Percentiles rank a stretch among this genome's conserved stretches.
Conservation (phyloP, 2,888 invertebrate genomes). For the Drosophila nr. medialis region DNA sequence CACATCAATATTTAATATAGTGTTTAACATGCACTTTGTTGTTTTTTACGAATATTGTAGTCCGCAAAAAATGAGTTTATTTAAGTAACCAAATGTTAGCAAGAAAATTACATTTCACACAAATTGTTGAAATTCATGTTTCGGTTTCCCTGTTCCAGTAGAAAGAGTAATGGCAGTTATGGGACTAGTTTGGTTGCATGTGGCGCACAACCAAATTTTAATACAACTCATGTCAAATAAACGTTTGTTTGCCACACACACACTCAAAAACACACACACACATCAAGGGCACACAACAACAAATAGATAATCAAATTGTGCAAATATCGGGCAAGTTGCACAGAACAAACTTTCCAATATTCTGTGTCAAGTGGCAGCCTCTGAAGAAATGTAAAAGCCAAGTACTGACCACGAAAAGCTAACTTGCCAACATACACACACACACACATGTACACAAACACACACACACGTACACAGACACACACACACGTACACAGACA, state of each 20-base stretch:
- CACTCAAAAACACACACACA: conserved; percentile 2
- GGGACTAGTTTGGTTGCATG: conserved; percentile 25
- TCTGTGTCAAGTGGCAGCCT: conserved; percentile 43
- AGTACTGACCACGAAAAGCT: conserved; percentile 51
- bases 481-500: conserved; percentile 2
- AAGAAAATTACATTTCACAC: conserved; percentile 64
- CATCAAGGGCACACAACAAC: conserved; percentile 26
- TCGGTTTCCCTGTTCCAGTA: conserved; percentile 30
- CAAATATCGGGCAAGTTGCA: conserved; percentile 63
- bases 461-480: too few relatives aligned
- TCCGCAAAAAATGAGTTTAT: conserved; percentile 28
- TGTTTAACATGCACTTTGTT: conserved; percentile 40
- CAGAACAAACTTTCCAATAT: conserved; percentile 60
- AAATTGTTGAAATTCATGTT: conserved; percentile 55
- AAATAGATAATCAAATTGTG: conserved; percentile 70
- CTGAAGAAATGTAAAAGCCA: conserved; percentile 23
- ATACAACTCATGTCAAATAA: conserved; percentile 59
- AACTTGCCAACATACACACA: conserved; percentile 35
- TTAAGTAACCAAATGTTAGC: conserved; percentile 51
- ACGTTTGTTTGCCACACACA: conserved; percentile 45
- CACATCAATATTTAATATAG: neutral
- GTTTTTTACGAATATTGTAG: conserved; percentile 26
- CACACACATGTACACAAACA: too few relatives aligned
- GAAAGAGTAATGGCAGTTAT: conserved; percentile 5
- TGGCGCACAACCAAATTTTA: conserved; percentile 37